Evolutionary conservation across 2,113 vertebrate genomes (phyloP), one percentile per base, ranked within the genome.

Genomic region (Gnathonemus echidnorhynchus): DNA sequence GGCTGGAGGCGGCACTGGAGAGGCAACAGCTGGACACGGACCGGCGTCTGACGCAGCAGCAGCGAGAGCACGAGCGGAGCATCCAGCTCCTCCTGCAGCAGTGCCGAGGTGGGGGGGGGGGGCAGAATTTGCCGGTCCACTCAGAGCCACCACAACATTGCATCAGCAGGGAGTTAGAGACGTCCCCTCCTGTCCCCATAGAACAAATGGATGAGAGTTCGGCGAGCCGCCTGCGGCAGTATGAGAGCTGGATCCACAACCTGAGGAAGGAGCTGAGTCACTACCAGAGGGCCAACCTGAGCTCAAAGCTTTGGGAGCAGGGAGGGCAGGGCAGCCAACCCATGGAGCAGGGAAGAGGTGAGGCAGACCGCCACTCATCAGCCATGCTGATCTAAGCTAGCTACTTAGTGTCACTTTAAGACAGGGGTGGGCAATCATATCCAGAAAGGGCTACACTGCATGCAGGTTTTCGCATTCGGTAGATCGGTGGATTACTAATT

Each of bases 51-150:
- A 99, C 98, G 0, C 95, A 97, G 91, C 98, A 98, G 95, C 98
- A 99, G 95, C 97, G 98, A 93, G 98, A 98, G n/a, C 98, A 99
- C 0, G 97, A 99, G 92, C 96, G 97, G 93, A 97, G 95, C 21
- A 86, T 98, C 3, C 98, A 99, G 95, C 93, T 99, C 17, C 93
- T 99, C 84, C 95, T 99, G 66, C 97, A 98, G 93, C 98, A 99
- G 94, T 98, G 97, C 92, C 95, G 96, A 90, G 98, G 58, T 35
- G 53, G 53, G 6, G 70, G 9, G 53, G 53, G 6, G 4, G 10
- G 39, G 1, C 19, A 11, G 27, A 11, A 4, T 4, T 49, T 4
- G 10, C 49, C 52, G 45, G 9, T 35, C 27, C 1, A 3, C 5
- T 49, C 27, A 8, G 48, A 17, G 3, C 31, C 88, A 35, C 27